Base-by-base conservation (phyloP, 2,113 vertebrate species). In the Mustela nigripes region DNA sequence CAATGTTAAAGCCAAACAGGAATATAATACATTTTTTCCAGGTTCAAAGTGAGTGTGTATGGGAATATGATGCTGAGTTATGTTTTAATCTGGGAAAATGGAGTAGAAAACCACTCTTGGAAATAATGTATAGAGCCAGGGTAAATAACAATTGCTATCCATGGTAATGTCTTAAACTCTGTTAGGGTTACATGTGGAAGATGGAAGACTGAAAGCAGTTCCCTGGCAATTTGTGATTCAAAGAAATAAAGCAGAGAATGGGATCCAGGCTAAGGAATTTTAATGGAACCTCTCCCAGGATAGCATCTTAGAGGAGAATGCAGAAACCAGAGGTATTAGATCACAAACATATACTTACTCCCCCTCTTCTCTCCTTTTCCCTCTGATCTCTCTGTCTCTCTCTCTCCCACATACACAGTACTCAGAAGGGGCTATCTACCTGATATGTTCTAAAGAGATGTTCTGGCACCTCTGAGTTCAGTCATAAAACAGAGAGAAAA, bases 151-250 rank as follows among this genome's bases (percentile, higher is more conserved):
- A 83, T 0, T 88, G 50, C 58, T 73, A 86, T 39, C 28, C 22
- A 36, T 95, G 5, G 5, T 65, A 92, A n/a, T 88, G 85, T 42
- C 65, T 89, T 65, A 92, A 91, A 96, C 39, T 67, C 86, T 76
- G 3, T 71, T 56, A 91, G 60, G 33, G 12, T 71, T 95, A 82
- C 15, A 74, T 22, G 42, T 24, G 15, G 45, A 96, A 81, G 36
- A 87, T 88, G 26, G 67, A 89, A 48, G 53, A 45, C 12, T 80
- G 21, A 97, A 97, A 94, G 10, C 8, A 96, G 48, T 67, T 89
- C 31, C 60, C 67, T 95, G 16, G 39, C 24, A 28, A 92, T 19
- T 42, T 8, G 21, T 92, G 42, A 74, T 21, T 93, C 67, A 96
- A 36, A 69, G 28, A 67, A 92, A 91, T 31, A 96, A 84, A 95